phyloP scores from a whole-genome alignment of 1,140 invertebrate species.

The Drosophila repletoides region DNA sequence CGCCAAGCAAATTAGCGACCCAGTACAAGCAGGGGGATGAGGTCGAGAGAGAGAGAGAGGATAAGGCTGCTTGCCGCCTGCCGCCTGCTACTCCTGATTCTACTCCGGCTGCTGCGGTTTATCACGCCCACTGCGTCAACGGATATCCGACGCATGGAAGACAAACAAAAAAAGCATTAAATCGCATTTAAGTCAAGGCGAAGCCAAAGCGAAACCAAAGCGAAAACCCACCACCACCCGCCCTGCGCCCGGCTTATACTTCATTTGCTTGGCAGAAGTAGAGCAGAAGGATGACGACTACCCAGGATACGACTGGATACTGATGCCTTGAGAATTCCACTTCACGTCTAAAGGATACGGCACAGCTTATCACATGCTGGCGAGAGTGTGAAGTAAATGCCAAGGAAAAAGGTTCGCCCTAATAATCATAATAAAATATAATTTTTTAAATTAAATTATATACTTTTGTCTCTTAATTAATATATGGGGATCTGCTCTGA shows the following conservation, averaged over 20 bases:
- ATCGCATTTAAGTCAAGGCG: slow-evolving; percentile 77
- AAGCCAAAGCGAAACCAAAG: slow-evolving; percentile 25
- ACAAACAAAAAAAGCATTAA: slow-evolving; percentile 81
- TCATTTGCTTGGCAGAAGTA: slow-evolving; percentile 34
- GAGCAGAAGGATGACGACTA: slow-evolving; percentile 39
- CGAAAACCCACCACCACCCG: slow-evolving; percentile 34
- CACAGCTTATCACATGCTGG: slow-evolving; percentile 39
- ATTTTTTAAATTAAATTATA: too few relatives aligned
- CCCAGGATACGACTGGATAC: not conserved
- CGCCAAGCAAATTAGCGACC: slow-evolving; percentile 69
- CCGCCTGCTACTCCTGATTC: not conserved
- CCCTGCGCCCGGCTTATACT: slow-evolving; percentile 31
- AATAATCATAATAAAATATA: too few relatives aligned
- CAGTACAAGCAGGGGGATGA: not conserved
- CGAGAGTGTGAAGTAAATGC: not conserved
- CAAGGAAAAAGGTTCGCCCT: too few relatives aligned
- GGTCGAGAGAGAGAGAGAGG: slow-evolving; percentile 15
- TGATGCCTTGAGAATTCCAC: slow-evolving; percentile 24
- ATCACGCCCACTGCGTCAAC: slow-evolving; percentile 72
- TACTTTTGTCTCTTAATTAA: too few relatives aligned
- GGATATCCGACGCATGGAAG: slow-evolving; percentile 79
- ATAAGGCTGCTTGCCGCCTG: slow-evolving; percentile 8
- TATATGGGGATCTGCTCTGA: not conserved
- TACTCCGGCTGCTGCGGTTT: slow-evolving; percentile 47
- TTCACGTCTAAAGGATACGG: slow-evolving; percentile 47